Conservation (phyloP, 92 coral and sea anemone species). For the Phenganax stokvisi region DNA sequence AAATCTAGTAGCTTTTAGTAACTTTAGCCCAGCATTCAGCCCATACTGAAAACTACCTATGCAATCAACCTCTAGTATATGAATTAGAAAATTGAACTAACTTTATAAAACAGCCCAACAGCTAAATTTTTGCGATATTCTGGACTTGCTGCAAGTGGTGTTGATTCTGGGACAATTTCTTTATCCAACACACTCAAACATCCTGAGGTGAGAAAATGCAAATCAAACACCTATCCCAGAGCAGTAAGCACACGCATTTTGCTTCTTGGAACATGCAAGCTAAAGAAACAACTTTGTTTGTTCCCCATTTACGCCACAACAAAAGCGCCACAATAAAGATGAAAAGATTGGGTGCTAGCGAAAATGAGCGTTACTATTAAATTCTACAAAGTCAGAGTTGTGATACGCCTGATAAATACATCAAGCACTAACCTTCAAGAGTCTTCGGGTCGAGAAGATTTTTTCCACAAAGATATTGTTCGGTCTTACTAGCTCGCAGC, state of each 20-base stretch:
- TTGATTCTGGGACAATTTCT: conserved; percentile 24
- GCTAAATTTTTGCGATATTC: conserved; percentile 27
- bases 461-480: conserved; percentile 58
- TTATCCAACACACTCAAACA: conserved; percentile 14
- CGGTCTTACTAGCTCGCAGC: conserved; percentile 74
- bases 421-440: conserved; percentile 51
- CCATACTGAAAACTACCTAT: background rate
- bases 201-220: background rate
- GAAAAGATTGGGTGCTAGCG: no score
- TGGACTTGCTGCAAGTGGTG: conserved; percentile 24
- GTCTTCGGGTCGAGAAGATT: conserved; percentile 53
- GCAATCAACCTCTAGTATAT: background rate
- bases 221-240: no score
- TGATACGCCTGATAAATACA: background rate
- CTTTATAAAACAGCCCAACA: conserved; percentile 18
- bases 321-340: no score
- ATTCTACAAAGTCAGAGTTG: background rate
- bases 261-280: no score
- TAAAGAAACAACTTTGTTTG: no score
- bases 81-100: background rate
- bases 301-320: no score
- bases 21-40: no score
- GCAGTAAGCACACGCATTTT: no score
- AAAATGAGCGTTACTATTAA: no score
- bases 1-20: no score